These are phyloP conservation scores for Chrysochloris asiatica DNA, from an alignment of 2,113 vertebrate genomes.

Conservation along the genomic window DNA sequence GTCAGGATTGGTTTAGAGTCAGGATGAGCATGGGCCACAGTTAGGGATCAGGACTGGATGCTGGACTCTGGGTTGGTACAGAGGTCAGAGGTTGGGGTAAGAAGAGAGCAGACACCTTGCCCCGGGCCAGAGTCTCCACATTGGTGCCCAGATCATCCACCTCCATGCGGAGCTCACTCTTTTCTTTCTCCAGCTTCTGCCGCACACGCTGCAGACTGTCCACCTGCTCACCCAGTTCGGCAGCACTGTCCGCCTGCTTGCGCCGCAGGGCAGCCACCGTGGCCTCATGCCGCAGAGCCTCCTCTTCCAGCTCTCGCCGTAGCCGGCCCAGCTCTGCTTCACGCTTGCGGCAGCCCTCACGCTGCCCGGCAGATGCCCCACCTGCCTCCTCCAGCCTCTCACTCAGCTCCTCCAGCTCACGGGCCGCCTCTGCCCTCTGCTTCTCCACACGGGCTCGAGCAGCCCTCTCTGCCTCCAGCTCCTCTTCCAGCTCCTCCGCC, in stretches of 20 bases:
- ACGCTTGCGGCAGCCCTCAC: constrained; percentile 92
- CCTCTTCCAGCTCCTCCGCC: constrained; percentile 94
- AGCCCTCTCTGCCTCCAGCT: constrained; percentile 92
- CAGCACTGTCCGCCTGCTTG: constrained; percentile 90
- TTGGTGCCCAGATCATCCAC: constrained; percentile 91
- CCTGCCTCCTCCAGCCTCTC: constrained; percentile 94
- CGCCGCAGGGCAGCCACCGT: constrained; percentile 87
- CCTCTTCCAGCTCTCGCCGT: constrained; percentile 93
- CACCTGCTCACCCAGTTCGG: constrained; percentile 93
- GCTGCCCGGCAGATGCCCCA: constrained; percentile 87
- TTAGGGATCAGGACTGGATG: background rate
- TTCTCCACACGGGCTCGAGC: constrained; percentile 92
- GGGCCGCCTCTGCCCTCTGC: constrained; percentile 90
- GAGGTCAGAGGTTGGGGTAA: background rate
- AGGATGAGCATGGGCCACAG: background rate
- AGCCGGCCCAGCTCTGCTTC: constrained; percentile 91
- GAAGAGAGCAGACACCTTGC: constrained; percentile 86
- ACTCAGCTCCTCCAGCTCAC: constrained; percentile 94
- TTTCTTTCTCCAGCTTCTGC: constrained; percentile 96
- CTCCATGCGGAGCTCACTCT: constrained; percentile 94
- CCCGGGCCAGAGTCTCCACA: constrained; percentile 91
- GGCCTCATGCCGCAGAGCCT: constrained; percentile 91
- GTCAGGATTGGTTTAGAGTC: background rate
- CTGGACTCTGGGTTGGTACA: no score
- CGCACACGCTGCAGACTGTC: constrained; percentile 93